Conservation (phyloP, 2,113 vertebrate species). For the Embiotoca jacksoni region DNA sequence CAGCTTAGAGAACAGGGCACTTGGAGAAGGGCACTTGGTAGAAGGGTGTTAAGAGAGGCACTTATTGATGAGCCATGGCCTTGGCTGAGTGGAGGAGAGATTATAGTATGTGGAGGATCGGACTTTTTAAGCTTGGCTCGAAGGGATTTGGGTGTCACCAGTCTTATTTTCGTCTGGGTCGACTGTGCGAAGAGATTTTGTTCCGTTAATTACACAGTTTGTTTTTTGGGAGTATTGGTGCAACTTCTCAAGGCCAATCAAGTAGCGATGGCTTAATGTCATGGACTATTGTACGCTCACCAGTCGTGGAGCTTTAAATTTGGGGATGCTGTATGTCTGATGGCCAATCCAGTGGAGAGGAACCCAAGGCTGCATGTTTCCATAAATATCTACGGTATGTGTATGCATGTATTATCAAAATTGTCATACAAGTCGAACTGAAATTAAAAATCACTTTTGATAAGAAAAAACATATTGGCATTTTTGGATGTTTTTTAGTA, state of each 20-base stretch:
- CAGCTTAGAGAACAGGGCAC: constrained; percentile 44
- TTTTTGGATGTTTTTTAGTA: background rate
- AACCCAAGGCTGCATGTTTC: constrained; percentile 38
- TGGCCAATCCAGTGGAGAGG: constrained; percentile 24
- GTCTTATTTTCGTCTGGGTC: background rate
- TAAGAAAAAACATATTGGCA: background rate
- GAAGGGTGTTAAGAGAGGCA: constrained; percentile 56
- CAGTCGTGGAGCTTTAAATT: constrained; percentile 31
- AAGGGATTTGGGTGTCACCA: background rate
- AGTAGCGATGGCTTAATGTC: constrained; percentile 7
- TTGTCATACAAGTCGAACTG: constrained; percentile 49
- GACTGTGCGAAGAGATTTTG: background rate
- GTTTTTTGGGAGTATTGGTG: constrained; percentile 10
- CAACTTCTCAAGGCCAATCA: constrained; percentile 28
- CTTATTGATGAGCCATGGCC: constrained; percentile 55
- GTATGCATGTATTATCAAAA: background rate
- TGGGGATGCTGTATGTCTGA: constrained; percentile 7
- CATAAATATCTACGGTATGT: background rate
- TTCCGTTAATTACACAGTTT: background rate
- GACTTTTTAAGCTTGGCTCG: background rate
- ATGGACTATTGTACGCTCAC: background rate
- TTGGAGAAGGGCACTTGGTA: constrained; percentile 56
- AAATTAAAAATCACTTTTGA: constrained; percentile 14
- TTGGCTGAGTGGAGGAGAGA: constrained; percentile 54
- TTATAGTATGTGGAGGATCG: constrained; percentile 46